phyloP scores from a whole-genome alignment of 2,113 vertebrate genomes.

The Xerus inauris region DNA sequence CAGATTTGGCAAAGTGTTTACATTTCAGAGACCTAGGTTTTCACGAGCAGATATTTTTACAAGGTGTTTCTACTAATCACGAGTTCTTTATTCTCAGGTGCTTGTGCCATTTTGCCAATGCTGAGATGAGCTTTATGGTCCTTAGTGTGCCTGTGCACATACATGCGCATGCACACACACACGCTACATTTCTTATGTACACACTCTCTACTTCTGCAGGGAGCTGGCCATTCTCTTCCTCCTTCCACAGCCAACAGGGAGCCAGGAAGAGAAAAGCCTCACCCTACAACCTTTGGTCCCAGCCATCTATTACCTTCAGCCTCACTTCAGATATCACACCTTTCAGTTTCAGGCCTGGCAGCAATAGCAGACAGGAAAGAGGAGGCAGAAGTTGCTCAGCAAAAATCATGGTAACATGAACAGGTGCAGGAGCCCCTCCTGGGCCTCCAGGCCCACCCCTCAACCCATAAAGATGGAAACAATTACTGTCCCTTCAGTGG shows the following conservation, averaged over 20 bases:
- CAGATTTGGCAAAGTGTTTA: constrained; percentile 27
- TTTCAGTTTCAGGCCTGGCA: neutral
- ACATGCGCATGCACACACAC: neutral
- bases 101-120: neutral
- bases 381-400: neutral
- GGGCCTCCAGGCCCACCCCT: neutral
- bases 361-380: neutral
- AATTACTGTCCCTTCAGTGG: neutral
- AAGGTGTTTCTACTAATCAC: constrained; percentile 29
- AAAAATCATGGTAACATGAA: neutral
- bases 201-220: neutral
- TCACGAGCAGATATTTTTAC: constrained; percentile 37
- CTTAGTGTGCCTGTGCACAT: neutral
- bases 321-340: neutral
- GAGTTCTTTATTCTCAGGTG: neutral
- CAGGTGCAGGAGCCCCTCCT: neutral
- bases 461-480: neutral
- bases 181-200: neutral
- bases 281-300: constrained; percentile 64
- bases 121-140: neutral
- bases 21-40: constrained; percentile 43
- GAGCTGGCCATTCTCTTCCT: neutral
- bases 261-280: constrained; percentile 1
- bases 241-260: neutral
- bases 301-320: neutral